These are phyloP conservation scores for Gambusia affinis DNA, from an alignment of 2,113 vertebrate species.

Conservation along the genomic window DNA sequence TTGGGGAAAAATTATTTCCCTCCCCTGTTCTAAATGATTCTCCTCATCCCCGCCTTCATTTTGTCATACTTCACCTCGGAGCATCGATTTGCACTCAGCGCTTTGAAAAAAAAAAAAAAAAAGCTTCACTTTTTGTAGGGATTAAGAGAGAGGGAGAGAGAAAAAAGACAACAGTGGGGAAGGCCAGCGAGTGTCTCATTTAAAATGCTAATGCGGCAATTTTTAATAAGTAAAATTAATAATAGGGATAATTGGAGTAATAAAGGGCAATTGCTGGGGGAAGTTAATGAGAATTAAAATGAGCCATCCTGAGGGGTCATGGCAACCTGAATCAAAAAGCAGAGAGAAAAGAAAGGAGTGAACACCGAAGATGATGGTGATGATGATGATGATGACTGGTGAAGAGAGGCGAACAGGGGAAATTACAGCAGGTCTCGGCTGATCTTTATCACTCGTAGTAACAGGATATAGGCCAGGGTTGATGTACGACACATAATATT, in stretches of 20 bases:
- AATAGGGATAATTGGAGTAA: conserved; percentile 74
- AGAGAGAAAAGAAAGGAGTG: conserved; percentile 11
- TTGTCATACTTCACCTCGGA: conserved; percentile 60
- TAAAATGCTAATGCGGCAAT: conserved; percentile 73
- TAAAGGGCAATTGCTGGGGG: conserved; percentile 67
- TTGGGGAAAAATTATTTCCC: neutral
- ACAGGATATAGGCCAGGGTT: conserved; percentile 74
- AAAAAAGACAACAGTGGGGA: neutral
- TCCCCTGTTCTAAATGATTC: neutral
- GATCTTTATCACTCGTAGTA: conserved; percentile 70
- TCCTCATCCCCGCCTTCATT: conserved; percentile 38
- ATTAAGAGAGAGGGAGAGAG: conserved; percentile 5
- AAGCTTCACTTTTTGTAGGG: conserved; percentile 15
- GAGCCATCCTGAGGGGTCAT: conserved; percentile 70
- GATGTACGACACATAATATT: conserved; percentile 72
- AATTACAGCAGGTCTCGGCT: conserved; percentile 69
- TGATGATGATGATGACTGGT: conserved; percentile 61
- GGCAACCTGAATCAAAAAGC: conserved; percentile 58
- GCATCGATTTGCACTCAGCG: conserved; percentile 30
- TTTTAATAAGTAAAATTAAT: conserved; percentile 77
- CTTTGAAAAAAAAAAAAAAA: neutral
- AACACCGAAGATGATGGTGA: conserved; percentile 33
- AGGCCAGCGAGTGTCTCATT: conserved; percentile 49
- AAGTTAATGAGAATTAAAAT: conserved; percentile 74
- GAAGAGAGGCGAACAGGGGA: conserved; percentile 67